phyloP scores from a whole-genome alignment of 2,113 vertebrate genomes.

The Paramormyrops kingsleyae region DNA sequence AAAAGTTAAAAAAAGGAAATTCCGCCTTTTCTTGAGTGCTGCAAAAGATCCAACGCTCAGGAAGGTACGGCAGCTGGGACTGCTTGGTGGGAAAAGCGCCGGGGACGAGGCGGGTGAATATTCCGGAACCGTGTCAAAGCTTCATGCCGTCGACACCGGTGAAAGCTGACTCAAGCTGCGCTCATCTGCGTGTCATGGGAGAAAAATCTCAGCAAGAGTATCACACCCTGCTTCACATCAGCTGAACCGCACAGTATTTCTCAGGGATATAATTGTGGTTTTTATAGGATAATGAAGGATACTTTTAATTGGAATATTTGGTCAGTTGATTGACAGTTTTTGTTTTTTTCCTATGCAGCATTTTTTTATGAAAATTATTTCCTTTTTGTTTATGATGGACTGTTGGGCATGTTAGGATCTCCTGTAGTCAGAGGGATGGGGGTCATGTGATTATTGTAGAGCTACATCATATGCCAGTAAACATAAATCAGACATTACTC shows the following conservation, averaged over 20 bases:
- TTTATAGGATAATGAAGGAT: background rate
- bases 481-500: background rate
- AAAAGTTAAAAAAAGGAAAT: background rate
- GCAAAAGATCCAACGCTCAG: background rate
- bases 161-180: background rate
- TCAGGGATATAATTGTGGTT: background rate
- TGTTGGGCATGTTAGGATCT: background rate
- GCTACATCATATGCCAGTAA: background rate
- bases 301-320: background rate
- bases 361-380: background rate
- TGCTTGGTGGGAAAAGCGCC: background rate
- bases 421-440: background rate
- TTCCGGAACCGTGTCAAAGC: background rate
- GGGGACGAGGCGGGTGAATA: background rate
- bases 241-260: background rate
- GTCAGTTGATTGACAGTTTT: background rate
- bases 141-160: background rate
- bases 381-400: background rate
- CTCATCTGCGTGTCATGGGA: background rate
- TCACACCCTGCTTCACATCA: background rate
- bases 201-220: background rate
- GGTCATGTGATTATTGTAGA: background rate
- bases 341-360: background rate
- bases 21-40: background rate
- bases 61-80: background rate